A percentile compares a stretch with the other conserved stretches of the same genome.
phyloP scores from a whole-genome alignment of 2,113 vertebrate species.

The Neoarius graeffei region DNA sequence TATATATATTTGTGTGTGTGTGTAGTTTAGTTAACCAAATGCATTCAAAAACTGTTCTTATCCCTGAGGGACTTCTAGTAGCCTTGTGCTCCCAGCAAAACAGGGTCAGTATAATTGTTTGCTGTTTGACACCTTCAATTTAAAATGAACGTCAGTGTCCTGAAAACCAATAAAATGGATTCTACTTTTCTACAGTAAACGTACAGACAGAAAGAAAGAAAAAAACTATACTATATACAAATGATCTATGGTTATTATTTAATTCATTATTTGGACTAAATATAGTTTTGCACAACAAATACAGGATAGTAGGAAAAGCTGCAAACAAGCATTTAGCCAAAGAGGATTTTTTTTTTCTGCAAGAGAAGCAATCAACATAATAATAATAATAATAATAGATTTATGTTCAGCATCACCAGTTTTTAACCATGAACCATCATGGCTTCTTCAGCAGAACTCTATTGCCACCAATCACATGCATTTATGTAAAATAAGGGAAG shows the following conservation, averaged over 20 bases:
- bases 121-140: conserved; percentile 42
- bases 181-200: neutral
- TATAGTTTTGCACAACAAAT: neutral
- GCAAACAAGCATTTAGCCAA: neutral
- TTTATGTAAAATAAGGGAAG: neutral
- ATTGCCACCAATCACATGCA: neutral
- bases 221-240: neutral
- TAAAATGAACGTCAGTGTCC: conserved; percentile 35
- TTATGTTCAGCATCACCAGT: neutral
- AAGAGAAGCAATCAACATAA: neutral
- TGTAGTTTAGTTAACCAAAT: conserved; percentile 56
- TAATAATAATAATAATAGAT: neutral
- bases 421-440: neutral
- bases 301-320: neutral
- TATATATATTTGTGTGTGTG: conserved; percentile 18
- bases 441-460: neutral
- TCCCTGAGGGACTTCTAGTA: conserved; percentile 39
- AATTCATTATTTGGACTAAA: neutral
- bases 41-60: conserved; percentile 45
- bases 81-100: conserved; percentile 37
- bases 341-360: neutral
- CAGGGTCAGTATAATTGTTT: conserved; percentile 46
- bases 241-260: conserved; percentile 1
- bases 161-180: conserved; percentile 6
- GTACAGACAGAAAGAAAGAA: neutral